A percentile compares a stretch with the other conserved stretches of the same genome.
These are phyloP conservation scores for Imbricaverruca yamaguchii DNA, from an alignment of 2,888 invertebrate genomes.

Conservation along the genomic window DNA sequence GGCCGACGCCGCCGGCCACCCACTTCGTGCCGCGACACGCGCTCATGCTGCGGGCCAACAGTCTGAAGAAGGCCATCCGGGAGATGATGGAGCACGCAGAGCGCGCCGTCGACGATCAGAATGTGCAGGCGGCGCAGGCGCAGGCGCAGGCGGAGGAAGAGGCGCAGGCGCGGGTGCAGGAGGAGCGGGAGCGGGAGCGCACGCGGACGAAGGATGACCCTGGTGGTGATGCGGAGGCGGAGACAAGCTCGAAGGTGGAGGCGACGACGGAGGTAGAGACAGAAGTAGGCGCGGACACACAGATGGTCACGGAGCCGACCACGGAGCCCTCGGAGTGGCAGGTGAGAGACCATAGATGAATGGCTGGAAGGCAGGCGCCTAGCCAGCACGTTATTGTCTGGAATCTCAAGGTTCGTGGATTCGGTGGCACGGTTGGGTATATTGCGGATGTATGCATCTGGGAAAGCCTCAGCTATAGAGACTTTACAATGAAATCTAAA, in stretches of 20 bases:
- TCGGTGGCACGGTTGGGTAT: no score
- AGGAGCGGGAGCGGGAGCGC: background rate
- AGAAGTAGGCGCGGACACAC: background rate
- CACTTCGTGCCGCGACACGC: conserved; percentile 5
- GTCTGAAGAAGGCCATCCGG: conserved; percentile 71
- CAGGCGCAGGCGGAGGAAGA: background rate
- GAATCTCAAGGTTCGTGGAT: no score
- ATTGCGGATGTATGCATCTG: no score
- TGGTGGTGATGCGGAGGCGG: no score
- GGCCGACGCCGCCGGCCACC: background rate
- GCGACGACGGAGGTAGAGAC: background rate
- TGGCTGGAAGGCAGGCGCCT: conserved; percentile 9
- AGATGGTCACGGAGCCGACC: conserved; percentile 19
- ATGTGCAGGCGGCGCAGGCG: conserved; percentile 31
- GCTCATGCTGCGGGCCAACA: conserved; percentile 55
- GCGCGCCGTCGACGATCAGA: conserved; percentile 56
- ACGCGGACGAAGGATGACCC: no score
- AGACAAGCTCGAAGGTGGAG: background rate
- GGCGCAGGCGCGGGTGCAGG: background rate
- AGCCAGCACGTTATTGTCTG: no score
- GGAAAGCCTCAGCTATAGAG: no score
- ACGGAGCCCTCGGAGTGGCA: conserved; percentile 23
- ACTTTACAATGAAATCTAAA: no score
- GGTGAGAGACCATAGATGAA: conserved; percentile 29
- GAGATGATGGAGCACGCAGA: conserved; percentile 74